phyloP scores from a whole-genome alignment of 2,888 invertebrate species.

The Zelleria hepariella region DNA sequence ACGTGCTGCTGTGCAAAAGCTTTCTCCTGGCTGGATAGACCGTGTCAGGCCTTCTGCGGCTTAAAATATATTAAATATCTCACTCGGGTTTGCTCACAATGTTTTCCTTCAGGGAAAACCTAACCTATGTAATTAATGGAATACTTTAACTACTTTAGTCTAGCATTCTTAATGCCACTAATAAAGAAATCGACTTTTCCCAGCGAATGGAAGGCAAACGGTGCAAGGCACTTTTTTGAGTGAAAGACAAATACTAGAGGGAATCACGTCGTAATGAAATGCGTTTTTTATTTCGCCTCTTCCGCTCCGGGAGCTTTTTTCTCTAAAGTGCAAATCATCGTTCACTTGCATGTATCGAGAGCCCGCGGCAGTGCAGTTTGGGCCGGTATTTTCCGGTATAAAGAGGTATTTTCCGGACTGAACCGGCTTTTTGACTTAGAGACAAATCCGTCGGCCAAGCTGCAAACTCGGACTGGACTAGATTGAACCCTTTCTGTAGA shows the following conservation, averaged over 20 bases:
- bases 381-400: conserved; percentile 4
- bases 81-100: too few relatives aligned
- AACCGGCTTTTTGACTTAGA: conserved; percentile 1
- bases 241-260: neutral
- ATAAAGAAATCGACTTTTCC: too few relatives aligned
- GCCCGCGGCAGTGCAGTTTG: neutral
- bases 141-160: too few relatives aligned
- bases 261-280: neutral
- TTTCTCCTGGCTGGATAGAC: too few relatives aligned
- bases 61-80: too few relatives aligned
- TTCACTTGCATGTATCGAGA: neutral
- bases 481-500: conserved; percentile 3
- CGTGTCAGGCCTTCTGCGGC: too few relatives aligned
- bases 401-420: conserved; percentile 7
- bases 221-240: neutral
- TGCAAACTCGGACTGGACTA: neutral
- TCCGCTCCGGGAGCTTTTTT: neutral
- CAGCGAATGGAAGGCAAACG: neutral
- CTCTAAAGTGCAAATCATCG: neutral
- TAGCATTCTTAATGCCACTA: too few relatives aligned
- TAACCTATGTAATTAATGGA: too few relatives aligned
- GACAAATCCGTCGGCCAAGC: neutral
- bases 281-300: neutral
- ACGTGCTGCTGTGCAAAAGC: too few relatives aligned
- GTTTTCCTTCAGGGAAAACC: neutral